Evolutionary conservation across 2,888 invertebrate species (phyloP), one percentile per base, ranked within the genome.

Genomic region (Silvanus unidentatus): DNA sequence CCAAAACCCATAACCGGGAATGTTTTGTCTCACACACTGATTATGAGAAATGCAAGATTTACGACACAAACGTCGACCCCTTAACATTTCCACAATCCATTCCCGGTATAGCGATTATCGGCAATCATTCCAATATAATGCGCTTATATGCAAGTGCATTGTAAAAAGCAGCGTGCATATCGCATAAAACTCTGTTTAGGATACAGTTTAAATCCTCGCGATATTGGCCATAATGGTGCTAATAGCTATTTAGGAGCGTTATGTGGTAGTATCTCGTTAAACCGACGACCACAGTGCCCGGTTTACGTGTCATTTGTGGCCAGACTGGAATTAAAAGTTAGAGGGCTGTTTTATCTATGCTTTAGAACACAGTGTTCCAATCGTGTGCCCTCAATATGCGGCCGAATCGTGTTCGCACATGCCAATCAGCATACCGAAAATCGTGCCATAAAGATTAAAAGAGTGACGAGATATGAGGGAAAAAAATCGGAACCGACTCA

Each of bases 271-370:
- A 67, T 68, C 68, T 67, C 68, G 69, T 69, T 69, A 66, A 68
- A 68, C 66, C 68, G 65, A 64, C 66, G 60, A 65, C 68, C 66
- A 54, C 65, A 64, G 56, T 53, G 58, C 53, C 58, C 65, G 63
- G 65, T 68, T 68, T 68, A 66, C 69, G 69, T 69, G 69, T 66
- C 69, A 63, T 69, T 69, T 68, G 69, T 58, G 69, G 67, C 66
- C 60, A 58, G 61, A 59, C 54, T 56, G 66, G 69, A 69, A 69
- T 69, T 69, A 69, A 69, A 69, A 69, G 64, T 69, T 68, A 63
- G 67, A 62, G 67, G 63, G 63, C 57, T 60, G 60, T 64, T 65
- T 66, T 64, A 66, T 62, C 64, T 62, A 59, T 58, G 47, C 51
- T 37, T 12, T 11, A 9, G n/a, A 32, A 37, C 12, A 16, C 12